phyloP scores from a whole-genome alignment of 92 coral and sea anemone species.

The Pocillopora grandis region DNA sequence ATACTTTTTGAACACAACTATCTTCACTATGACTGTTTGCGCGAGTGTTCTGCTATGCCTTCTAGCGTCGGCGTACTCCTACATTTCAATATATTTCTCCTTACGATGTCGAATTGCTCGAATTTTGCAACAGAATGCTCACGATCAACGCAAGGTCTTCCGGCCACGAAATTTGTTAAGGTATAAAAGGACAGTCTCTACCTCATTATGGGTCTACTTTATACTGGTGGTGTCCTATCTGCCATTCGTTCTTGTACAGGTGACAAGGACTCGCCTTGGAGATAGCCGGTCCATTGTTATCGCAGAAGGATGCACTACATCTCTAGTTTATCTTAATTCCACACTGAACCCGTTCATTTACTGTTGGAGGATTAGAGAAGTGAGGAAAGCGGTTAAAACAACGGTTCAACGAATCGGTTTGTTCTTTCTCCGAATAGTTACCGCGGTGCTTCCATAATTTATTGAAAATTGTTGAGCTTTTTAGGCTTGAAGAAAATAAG shows the following conservation, averaged over 20 bases:
- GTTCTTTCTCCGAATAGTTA: not conserved
- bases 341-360: constrained; percentile 11
- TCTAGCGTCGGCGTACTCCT: constrained; percentile 4
- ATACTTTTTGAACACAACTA: constrained; percentile 2
- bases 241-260: constrained; percentile 1
- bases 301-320: not conserved
- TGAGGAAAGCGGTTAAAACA: not conserved
- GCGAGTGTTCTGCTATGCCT: constrained; percentile 5
- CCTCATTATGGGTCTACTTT: constrained; percentile 4
- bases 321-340: constrained; percentile 25
- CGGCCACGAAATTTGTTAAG: not conserved
- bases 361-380: too few relatives aligned
- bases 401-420: constrained; percentile 9
- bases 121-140: not conserved
- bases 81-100: constrained; percentile 5
- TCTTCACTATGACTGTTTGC: not conserved
- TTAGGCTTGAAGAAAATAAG: too few relatives aligned
- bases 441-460: too few relatives aligned
- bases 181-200: constrained; percentile 17
- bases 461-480: too few relatives aligned
- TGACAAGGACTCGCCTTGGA: not conserved
- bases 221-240: constrained; percentile 12
- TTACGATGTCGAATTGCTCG: constrained; percentile 7
- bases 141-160: not conserved
- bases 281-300: not conserved